phyloP scores from a whole-genome alignment of 2,888 invertebrate species.

The Pandemis heparana region DNA sequence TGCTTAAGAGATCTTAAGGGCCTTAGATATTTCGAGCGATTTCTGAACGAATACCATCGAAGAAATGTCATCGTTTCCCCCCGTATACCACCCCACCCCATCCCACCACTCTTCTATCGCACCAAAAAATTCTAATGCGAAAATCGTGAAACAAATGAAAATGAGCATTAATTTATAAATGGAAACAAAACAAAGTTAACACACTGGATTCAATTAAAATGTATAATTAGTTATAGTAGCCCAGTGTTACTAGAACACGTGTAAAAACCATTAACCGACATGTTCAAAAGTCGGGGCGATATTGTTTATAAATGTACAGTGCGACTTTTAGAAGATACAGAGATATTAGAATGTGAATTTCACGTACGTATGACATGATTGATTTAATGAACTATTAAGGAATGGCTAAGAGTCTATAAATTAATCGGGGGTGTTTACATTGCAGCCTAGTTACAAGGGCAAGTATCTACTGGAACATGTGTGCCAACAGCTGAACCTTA shows the following conservation, averaged over 20 bases:
- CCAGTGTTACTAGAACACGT: conserved; percentile 35
- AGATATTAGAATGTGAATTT: conserved; percentile 97
- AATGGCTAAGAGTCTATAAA: conserved; percentile 3
- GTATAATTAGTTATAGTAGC: conserved; percentile 46
- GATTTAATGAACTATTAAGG: conserved; percentile 12
- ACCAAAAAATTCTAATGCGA: conserved; percentile 44
- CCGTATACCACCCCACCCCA: conserved; percentile 50
- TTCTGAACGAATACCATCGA: conserved; percentile 30
- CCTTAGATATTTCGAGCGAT: neutral
- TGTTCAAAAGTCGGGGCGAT: conserved; percentile 90
- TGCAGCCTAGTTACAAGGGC: conserved; percentile 95
- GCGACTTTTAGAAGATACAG: conserved; percentile 94
- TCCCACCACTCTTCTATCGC: conserved; percentile 42
- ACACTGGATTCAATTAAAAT: conserved; percentile 50
- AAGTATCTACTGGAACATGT: conserved; percentile 95
- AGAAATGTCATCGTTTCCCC: conserved; percentile 49
- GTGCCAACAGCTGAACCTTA: conserved; percentile 95
- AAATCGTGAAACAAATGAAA: conserved; percentile 63
- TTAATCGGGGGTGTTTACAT: conserved; percentile 51
- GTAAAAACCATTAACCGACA: conserved; percentile 56
- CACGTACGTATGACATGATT: conserved; percentile 79
- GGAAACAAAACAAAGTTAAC: conserved; percentile 50
- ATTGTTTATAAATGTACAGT: conserved; percentile 95
- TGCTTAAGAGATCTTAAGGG: neutral
- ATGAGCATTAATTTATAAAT: conserved; percentile 46